phyloP scores from a whole-genome alignment of 2,113 vertebrate species.

The Oreotrochilus melanogaster region DNA sequence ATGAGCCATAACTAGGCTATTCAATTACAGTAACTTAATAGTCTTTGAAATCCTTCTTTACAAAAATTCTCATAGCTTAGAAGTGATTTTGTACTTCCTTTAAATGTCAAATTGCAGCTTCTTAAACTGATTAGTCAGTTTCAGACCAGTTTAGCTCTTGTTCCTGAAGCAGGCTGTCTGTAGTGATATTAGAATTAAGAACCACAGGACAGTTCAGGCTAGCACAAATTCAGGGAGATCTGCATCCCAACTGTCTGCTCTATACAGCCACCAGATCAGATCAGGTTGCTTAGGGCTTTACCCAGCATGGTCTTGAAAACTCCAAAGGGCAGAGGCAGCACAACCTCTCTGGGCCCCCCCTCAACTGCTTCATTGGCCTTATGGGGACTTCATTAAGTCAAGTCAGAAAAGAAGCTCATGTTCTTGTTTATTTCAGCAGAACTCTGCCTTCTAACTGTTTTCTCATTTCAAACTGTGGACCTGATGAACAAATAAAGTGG shows the following conservation, averaged over 20 bases:
- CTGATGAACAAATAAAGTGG: neutral
- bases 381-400: neutral
- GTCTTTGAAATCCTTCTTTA: neutral
- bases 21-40: neutral
- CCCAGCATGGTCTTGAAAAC: neutral
- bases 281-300: neutral
- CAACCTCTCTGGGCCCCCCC: neutral
- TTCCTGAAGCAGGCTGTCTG: neutral
- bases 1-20: neutral
- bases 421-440: neutral
- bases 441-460: neutral
- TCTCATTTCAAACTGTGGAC: neutral
- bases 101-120: neutral
- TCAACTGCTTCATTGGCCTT: neutral
- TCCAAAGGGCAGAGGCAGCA: neutral
- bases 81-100: neutral
- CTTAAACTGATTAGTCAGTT: neutral
- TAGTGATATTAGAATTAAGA: neutral
- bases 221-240: neutral
- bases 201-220: neutral
- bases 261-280: neutral
- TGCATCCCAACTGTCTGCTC: neutral
- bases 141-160: neutral
- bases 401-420: neutral
- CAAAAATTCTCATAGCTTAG: neutral